Evolutionary conservation across 2,888 invertebrate genomes (phyloP), one percentile per base, ranked within the genome.

Genomic region (Spilarctia lutea): DNA sequence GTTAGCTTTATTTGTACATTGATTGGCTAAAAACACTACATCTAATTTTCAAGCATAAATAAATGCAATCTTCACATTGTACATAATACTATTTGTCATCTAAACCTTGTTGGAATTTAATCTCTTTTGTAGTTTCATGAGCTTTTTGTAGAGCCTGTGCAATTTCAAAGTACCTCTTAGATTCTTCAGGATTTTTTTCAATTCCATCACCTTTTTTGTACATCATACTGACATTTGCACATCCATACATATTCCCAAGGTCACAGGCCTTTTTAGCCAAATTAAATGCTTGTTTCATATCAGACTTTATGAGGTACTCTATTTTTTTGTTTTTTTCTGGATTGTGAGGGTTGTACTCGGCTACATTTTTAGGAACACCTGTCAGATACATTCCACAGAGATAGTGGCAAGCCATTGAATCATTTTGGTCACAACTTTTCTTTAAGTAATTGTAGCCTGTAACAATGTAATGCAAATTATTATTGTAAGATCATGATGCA

Each of bases 191-290:
- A 91, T 98, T 97, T 89, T 98, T 97, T 72, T 97, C 97, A 0
- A 97, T 97, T 2, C 99, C 99, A 80, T 99, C 98, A 24, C 99
- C 99, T 89, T 97, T 97, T 52, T 96, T 96, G 90, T 98, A 98
- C 98, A 99, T 98, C 91, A 98, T 97, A 88, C 98, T 97, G 1
- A 99, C 95, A 94, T 99, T 99, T 0, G 98, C 97, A 94, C 99
- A 99, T 0, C 98, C 98, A 88, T 97, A 98, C 90, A 98, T 97
- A 88, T 99, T 98, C 0, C 98, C 98, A 0, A 97, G 92, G 79
- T 98, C 98, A 91, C 99, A 99, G 0, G 98, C 98, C 91, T 97
- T 97, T 75, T 96, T 93, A 0, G 98, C 97, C 87, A 97, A 98
- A 60, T 97, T 94, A 90, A 98, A 98, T 0, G 99, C 99, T 91